A percentile compares a stretch with the other conserved stretches of the same genome.
Conservation (phyloP, 1,140 invertebrate genomes). For the Drosophila sp. region DNA sequence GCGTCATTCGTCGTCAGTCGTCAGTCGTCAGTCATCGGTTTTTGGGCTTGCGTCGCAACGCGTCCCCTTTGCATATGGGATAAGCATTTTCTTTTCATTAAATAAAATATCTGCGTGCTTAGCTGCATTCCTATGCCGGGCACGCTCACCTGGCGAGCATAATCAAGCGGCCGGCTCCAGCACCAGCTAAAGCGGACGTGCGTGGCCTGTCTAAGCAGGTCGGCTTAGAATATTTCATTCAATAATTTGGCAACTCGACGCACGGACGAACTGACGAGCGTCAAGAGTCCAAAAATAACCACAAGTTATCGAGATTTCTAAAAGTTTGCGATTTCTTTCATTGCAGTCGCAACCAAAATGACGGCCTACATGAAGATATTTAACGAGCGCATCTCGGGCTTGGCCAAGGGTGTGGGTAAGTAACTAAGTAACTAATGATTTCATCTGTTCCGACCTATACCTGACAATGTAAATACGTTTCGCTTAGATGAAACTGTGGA, state of each 20-base stretch:
- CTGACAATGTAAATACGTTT: background rate
- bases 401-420: constrained; percentile 80
- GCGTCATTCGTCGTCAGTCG: constrained; percentile 71
- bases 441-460: too few species aligned
- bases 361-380: constrained; percentile 80
- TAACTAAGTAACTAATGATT: constrained; percentile 53
- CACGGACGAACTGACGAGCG: constrained; percentile 59
- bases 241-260: constrained; percentile 76
- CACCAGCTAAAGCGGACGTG: constrained; percentile 56
- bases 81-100: constrained; percentile 78
- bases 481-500: constrained; percentile 86
- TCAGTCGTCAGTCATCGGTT: constrained; percentile 23
- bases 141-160: constrained; percentile 63
- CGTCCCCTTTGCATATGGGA: constrained; percentile 48
- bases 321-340: constrained; percentile 36
- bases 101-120: constrained; percentile 70
- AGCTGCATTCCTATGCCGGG: constrained; percentile 64
- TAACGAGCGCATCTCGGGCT: constrained; percentile 77
- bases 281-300: constrained; percentile 55
- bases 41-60: constrained; percentile 48
- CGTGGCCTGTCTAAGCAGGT: constrained; percentile 53
- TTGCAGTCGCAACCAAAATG: constrained; percentile 60
- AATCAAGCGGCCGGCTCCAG: constrained; percentile 56
- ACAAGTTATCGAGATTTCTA: constrained; percentile 56
- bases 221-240: constrained; percentile 75